Conservation (phyloP, 2,797 vertebrate genomes). For the Alauda arvensis region DNA sequence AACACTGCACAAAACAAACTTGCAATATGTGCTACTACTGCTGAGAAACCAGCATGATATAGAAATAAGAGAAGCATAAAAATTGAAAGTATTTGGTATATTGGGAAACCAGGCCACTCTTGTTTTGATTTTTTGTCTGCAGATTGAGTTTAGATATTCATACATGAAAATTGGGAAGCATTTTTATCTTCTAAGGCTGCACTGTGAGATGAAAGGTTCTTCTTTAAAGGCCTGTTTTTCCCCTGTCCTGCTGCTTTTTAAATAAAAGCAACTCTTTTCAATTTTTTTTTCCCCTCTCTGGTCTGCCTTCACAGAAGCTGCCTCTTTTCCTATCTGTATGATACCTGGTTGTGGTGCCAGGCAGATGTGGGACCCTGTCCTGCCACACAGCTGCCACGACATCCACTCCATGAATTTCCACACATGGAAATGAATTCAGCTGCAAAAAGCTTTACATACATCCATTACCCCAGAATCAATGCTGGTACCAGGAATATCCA, state of each 20-base stretch:
- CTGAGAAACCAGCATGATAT: not conserved
- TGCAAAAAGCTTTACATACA: not conserved
- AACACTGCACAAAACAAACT: not conserved
- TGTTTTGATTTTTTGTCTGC: conserved; percentile 41
- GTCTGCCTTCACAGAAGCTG: not conserved
- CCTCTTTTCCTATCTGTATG: not conserved
- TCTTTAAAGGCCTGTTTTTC: conserved; percentile 16
- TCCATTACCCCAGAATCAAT: not conserved
- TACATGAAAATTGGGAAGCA: conserved; percentile 35
- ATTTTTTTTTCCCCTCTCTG: not conserved
- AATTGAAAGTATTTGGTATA: not conserved
- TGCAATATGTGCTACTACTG: not conserved
- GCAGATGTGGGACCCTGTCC: not conserved
- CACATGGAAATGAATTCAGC: not conserved
- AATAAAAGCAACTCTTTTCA: not conserved
- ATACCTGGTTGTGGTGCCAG: not conserved
- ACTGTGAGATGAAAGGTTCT: conserved; percentile 45
- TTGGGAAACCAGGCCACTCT: conserved; percentile 24
- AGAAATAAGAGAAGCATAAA: not conserved
- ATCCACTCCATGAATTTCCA: too few species aligned
- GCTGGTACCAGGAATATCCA: not conserved
- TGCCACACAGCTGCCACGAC: not conserved
- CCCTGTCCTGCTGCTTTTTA: conserved; percentile 26
- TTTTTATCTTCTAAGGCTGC: conserved; percentile 44
- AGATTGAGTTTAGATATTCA: conserved; percentile 58